Percentiles rank a stretch among this genome's conserved stretches.
Evolutionary conservation across 2,113 vertebrate species (phyloP).

Genomic region (Labeo catla): DNA sequence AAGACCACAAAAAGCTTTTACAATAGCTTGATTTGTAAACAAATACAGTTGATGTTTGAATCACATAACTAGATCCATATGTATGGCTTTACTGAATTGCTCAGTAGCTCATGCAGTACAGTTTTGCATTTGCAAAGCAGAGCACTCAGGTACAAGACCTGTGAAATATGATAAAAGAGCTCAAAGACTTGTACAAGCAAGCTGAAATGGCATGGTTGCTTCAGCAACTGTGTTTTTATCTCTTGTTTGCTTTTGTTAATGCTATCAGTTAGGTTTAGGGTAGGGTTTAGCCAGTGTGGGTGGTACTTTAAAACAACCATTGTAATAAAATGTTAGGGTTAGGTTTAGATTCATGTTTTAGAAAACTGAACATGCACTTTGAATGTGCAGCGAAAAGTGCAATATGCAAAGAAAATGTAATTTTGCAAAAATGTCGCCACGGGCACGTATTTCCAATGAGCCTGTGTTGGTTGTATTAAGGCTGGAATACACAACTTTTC

Average conservation of each 20-base stretch:
- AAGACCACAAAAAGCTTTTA: not conserved
- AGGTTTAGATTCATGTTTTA: not conserved
- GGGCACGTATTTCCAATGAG: not conserved
- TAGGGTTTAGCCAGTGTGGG: not conserved
- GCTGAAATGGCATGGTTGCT: not conserved
- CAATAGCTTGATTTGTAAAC: not conserved
- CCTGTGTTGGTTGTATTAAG: not conserved
- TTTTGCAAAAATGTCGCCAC: not conserved
- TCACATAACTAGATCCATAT: not conserved
- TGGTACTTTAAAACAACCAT: not conserved
- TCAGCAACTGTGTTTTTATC: not conserved
- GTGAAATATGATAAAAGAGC: not conserved
- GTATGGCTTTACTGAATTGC: not conserved
- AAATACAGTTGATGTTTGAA: not conserved
- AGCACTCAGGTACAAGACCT: not conserved
- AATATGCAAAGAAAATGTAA: not conserved
- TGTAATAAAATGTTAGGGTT: not conserved
- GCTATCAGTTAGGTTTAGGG: not conserved
- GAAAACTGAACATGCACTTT: not conserved
- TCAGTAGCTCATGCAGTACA: not conserved
- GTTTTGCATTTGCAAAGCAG: not conserved
- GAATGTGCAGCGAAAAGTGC: not conserved
- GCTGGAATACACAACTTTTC: not conserved
- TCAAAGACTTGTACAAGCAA: not conserved
- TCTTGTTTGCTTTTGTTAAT: not conserved